Percentiles rank a stretch among this genome's conserved stretches.
These are phyloP conservation scores for Nezara viridula DNA, from an alignment of 2,888 invertebrate genomes.

Conservation along the genomic window DNA sequence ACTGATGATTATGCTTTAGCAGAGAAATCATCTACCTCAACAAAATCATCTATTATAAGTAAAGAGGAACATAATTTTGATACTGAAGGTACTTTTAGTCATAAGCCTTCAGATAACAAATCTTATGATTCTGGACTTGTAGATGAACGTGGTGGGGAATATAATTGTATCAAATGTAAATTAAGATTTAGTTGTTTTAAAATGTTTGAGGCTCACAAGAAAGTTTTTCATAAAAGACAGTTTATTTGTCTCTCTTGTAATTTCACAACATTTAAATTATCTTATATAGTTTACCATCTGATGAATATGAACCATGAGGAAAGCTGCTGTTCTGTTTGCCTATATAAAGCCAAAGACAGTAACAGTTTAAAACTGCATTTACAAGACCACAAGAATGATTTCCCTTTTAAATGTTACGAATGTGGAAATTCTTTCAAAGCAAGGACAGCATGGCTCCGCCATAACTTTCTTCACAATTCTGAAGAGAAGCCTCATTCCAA, in stretches of 20 bases:
- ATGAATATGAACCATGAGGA: conserved; percentile 52
- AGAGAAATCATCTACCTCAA: not conserved
- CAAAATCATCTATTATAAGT: not conserved
- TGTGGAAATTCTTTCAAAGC: conserved; percentile 57
- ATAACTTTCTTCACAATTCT: conserved; percentile 50
- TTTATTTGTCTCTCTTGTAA: conserved; percentile 61
- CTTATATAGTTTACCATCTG: conserved; percentile 59
- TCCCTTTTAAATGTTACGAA: conserved; percentile 60
- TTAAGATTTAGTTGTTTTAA: conserved; percentile 22
- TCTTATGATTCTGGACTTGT: not conserved
- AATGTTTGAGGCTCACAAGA: conserved; percentile 57
- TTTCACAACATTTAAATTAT: conserved; percentile 58
- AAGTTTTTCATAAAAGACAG: conserved; percentile 60
- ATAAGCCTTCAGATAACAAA: not conserved
- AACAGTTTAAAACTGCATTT: conserved; percentile 56
- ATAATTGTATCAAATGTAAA: conserved; percentile 51
- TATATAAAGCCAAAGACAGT: conserved; percentile 44
- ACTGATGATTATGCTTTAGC: not conserved
- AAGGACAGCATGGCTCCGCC: conserved; percentile 60
- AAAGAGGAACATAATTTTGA: not conserved
- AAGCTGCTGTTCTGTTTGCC: conserved; percentile 61
- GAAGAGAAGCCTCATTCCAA: conserved; percentile 47
- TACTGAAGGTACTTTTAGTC: not conserved
- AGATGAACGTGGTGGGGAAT: conserved; percentile 12
- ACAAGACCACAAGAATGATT: conserved; percentile 50